Conservation (phyloP, 2,797 vertebrate species). For the Manis crassicaudata region DNA sequence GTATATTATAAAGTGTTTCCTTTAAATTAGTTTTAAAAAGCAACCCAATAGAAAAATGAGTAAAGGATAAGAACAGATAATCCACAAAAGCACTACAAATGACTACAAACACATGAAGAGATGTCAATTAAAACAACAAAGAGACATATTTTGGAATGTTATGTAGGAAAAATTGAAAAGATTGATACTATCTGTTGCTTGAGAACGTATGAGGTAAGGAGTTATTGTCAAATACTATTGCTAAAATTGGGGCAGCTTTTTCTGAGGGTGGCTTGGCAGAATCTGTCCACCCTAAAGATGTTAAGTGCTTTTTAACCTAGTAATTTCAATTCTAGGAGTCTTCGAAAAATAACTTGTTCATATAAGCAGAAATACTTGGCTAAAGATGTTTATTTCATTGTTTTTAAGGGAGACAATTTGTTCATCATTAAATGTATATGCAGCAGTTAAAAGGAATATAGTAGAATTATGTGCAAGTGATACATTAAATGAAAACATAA, state of each 20-base stretch:
- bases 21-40: constrained; percentile 48
- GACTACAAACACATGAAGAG: constrained; percentile 25
- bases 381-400: not conserved
- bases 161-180: not conserved
- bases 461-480: not conserved
- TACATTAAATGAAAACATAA: not conserved
- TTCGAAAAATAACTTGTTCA: not conserved
- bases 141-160: constrained; percentile 13
- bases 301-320: not conserved
- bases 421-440: not conserved
- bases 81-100: constrained; percentile 15
- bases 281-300: not conserved
- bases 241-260: not conserved
- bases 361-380: not conserved
- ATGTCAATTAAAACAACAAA: not conserved
- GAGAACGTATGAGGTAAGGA: not conserved
- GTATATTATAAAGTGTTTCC: not conserved
- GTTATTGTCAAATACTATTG: not conserved
- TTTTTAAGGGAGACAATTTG: not conserved
- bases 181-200: not conserved
- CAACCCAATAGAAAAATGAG: constrained; percentile 19
- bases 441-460: not conserved
- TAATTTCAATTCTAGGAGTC: not conserved
- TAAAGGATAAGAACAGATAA: not conserved
- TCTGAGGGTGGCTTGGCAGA: not conserved